A percentile compares a stretch with the other conserved stretches of the same genome.
These are phyloP conservation scores for Sphecodes monilicornis DNA, from an alignment of 2,888 invertebrate species.

Conservation along the genomic window DNA sequence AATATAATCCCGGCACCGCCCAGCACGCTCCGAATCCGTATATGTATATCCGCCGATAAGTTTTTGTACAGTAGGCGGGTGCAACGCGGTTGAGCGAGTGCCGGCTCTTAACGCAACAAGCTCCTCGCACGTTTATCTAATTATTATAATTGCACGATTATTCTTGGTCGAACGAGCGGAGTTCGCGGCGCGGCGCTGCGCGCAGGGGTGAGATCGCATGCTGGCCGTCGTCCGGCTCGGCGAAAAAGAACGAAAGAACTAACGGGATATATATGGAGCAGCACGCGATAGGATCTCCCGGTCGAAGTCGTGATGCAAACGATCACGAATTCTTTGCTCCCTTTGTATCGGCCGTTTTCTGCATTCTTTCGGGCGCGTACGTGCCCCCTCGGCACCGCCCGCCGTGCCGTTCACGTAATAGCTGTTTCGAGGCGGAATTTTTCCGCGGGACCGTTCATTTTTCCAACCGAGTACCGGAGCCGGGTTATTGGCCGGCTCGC, in stretches of 20 bases:
- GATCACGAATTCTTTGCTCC: conserved; percentile 78
- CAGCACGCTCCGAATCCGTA: conserved; percentile 16
- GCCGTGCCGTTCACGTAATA: conserved; percentile 46
- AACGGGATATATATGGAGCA: conserved; percentile 70
- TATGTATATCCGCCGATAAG: conserved; percentile 16
- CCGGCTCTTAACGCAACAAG: conserved; percentile 68
- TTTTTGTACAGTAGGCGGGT: conserved; percentile 27
- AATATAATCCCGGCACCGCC: conserved; percentile 20
- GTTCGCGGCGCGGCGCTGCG: conserved; percentile 23
- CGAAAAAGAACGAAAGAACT: conserved; percentile 65
- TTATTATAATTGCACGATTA: conserved; percentile 83
- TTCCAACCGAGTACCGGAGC: conserved; percentile 38
- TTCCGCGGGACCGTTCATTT: conserved; percentile 53
- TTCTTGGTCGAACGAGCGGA: conserved; percentile 68
- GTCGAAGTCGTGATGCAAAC: conserved; percentile 73
- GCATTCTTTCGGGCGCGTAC: conserved; percentile 59
- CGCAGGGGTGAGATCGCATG: conserved; percentile 66
- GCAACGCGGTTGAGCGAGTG: conserved; percentile 64
- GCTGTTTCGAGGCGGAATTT: conserved; percentile 53
- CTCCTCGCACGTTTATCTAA: conserved; percentile 80
- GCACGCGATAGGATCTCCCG: conserved; percentile 79
- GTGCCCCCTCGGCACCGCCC: conserved; percentile 14
- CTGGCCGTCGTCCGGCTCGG: conserved; percentile 33
- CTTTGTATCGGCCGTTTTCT: conserved; percentile 63
- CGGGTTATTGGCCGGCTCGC: conserved; percentile 21